phyloP scores from a whole-genome alignment of 2,113 vertebrate species.

The Callopanchax toddi region DNA sequence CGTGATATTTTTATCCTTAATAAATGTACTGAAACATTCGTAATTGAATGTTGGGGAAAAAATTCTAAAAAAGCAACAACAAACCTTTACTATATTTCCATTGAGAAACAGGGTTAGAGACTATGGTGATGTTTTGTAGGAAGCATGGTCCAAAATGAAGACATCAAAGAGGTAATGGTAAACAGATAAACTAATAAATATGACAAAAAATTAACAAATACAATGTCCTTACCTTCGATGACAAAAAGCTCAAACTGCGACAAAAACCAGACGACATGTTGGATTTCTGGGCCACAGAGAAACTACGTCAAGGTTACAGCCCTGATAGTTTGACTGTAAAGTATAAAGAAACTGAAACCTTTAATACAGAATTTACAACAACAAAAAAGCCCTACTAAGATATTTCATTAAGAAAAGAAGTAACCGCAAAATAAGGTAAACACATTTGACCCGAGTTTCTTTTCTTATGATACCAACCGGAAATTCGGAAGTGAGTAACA shows the following conservation, averaged over 20 bases:
- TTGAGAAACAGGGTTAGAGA: too few relatives aligned
- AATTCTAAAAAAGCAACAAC: too few relatives aligned
- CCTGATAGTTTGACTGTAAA: background rate
- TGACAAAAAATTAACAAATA: background rate
- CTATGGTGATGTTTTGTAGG: too few relatives aligned
- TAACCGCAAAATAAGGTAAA: fast-evolving
- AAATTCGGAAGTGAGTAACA: slow-evolving; percentile 16
- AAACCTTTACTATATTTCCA: too few relatives aligned
- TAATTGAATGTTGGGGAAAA: too few relatives aligned
- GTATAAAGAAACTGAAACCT: fast-evolving
- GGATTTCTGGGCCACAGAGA: background rate
- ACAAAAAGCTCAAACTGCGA: slow-evolving; percentile 25
- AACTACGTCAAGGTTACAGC: slow-evolving; percentile 67
- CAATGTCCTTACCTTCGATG: slow-evolving; percentile 55
- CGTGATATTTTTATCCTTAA: too few relatives aligned
- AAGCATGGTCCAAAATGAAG: too few relatives aligned
- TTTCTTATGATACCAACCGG: slow-evolving; percentile 31
- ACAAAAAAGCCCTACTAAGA: fast-evolving
- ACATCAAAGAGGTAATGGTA: too few relatives aligned
- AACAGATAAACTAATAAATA: too few relatives aligned
- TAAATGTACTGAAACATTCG: too few relatives aligned
- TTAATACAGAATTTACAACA: background rate
- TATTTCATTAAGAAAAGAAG: background rate
- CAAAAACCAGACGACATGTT: slow-evolving; percentile 52
- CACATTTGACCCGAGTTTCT: slow-evolving; percentile 1